A percentile compares a stretch with the other conserved stretches of the same genome.
Conservation (phyloP, 2,888 invertebrate genomes). For the Marronus borbonicus region DNA sequence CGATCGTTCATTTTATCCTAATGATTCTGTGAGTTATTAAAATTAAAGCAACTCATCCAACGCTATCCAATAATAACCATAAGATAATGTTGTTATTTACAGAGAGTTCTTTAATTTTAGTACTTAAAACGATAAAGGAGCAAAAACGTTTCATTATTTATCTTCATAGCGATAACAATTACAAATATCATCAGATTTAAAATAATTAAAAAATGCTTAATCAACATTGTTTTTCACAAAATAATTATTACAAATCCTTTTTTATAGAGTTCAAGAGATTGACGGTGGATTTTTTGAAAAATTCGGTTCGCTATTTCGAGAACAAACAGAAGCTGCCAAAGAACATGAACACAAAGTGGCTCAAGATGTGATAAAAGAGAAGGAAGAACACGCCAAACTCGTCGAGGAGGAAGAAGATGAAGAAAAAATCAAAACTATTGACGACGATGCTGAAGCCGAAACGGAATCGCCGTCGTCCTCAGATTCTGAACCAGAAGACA, state of each 20-base stretch:
- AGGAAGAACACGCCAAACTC: conserved; percentile 64
- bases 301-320: conserved; percentile 82
- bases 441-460: conserved; percentile 53
- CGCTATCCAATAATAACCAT: no score
- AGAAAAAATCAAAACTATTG: conserved; percentile 47
- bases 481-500: conserved; percentile 79
- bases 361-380: conserved; percentile 60
- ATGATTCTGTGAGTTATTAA: no score
- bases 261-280: conserved; percentile 83
- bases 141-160: no score
- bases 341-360: conserved; percentile 68
- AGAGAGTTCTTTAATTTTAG: no score
- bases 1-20: no score
- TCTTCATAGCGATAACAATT: no score
- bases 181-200: no score
- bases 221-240: background rate
- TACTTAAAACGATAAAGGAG: no score
- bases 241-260: conserved; percentile 56
- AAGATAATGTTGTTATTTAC: no score
- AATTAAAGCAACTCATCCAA: background rate
- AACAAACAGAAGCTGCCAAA: conserved; percentile 75
- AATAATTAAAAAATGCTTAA: background rate
- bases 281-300: conserved; percentile 90
- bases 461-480: conserved; percentile 68
- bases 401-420: conserved; percentile 52